A percentile compares a stretch with the other conserved stretches of the same genome.
Evolutionary conservation across 2,888 invertebrate genomes (phyloP).

Genomic region (Oscheius myriophilus): DNA sequence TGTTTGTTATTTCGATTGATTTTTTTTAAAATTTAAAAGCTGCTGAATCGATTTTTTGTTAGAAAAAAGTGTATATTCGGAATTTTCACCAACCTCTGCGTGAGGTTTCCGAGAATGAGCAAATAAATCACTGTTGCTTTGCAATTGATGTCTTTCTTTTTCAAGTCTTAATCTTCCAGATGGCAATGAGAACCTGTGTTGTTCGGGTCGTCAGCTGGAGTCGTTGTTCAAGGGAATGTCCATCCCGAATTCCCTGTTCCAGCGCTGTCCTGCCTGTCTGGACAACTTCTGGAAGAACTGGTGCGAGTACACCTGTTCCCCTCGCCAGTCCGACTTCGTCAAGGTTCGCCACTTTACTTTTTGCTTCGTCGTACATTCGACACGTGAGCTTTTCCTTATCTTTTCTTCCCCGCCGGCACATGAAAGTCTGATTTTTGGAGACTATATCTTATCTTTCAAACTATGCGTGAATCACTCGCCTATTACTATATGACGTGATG

Average conservation of each 20-base stretch:
- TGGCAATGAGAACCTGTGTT: slow-evolving; percentile 25
- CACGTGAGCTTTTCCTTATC: background rate
- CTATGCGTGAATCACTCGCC: slow-evolving; percentile 26
- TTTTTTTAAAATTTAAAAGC: no score
- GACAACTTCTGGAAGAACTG: slow-evolving; percentile 27
- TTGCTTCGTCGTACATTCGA: background rate
- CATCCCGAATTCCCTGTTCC: slow-evolving; percentile 7
- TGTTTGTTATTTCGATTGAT: no score
- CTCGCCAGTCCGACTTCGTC: slow-evolving; percentile 21
- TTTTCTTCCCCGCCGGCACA: background rate
- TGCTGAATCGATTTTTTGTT: no score
- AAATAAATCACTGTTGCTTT: no score
- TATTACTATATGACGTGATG: slow-evolving; percentile 6
- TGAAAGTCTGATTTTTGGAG: slow-evolving; percentile 24
- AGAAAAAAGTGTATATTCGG: no score
- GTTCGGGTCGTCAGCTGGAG: slow-evolving; percentile 11
- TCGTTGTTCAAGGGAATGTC: slow-evolving; percentile 18
- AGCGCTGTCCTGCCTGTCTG: slow-evolving; percentile 20
- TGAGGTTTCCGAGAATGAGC: no score
- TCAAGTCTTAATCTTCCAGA: background rate
- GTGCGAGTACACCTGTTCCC: slow-evolving; percentile 29
- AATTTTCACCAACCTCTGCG: no score
- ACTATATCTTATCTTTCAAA: slow-evolving; percentile 27
- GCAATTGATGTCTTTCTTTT: background rate
- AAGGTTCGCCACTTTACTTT: slow-evolving; percentile 12